Evolutionary conservation across 2,797 vertebrate species (phyloP).

Genomic region (Characodon lateralis): DNA sequence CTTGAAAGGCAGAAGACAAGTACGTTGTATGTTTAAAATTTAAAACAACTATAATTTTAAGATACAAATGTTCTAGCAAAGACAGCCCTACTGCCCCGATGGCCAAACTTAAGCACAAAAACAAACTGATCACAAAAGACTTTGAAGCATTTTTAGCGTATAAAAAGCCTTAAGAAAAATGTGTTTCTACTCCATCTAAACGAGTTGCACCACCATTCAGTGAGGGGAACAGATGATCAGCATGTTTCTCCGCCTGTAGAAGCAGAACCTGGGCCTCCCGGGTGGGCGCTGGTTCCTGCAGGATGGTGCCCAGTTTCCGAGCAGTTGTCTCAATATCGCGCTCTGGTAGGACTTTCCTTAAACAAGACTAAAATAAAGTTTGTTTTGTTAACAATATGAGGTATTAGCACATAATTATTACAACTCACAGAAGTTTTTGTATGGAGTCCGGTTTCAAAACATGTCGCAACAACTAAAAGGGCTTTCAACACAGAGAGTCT

Average conservation of each 20-base stretch:
- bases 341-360: constrained; percentile 57
- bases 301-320: constrained; percentile 50
- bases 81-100: neutral
- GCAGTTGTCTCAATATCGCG: constrained; percentile 38
- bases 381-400: neutral
- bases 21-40: neutral
- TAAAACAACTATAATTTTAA: neutral
- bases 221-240: constrained; percentile 46
- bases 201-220: neutral
- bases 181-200: neutral
- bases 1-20: neutral
- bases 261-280: constrained; percentile 56
- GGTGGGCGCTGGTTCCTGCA: constrained; percentile 47
- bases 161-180: neutral
- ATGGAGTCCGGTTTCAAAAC: too few species aligned
- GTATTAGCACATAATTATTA: neutral
- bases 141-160: neutral
- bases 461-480: constrained; percentile 19
- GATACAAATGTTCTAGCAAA: neutral
- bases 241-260: constrained; percentile 59
- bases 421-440: neutral
- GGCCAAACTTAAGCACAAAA: neutral
- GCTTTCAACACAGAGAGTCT: constrained; percentile 38
- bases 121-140: neutral
- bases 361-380: constrained; percentile 59